Percentiles rank a stretch among this genome's conserved stretches.
These are phyloP conservation scores for Ophion ventricosus DNA, from an alignment of 2,888 invertebrate genomes.

Conservation along the genomic window DNA sequence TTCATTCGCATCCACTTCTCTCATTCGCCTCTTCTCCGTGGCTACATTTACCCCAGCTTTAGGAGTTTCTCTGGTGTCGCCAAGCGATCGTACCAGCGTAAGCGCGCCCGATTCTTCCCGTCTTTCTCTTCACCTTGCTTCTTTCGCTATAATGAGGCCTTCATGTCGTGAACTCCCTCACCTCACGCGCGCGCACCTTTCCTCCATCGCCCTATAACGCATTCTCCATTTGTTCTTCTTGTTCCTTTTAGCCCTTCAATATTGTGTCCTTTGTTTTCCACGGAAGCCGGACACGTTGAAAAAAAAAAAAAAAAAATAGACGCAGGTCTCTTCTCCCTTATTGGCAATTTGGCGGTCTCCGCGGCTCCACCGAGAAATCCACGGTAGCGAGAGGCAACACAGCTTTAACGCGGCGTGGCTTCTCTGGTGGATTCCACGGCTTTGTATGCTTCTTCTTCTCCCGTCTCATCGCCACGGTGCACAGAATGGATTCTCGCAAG, in stretches of 20 bases:
- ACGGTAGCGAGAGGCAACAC: slow-evolving; percentile 34
- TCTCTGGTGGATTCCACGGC: slow-evolving; percentile 31
- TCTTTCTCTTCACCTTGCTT: slow-evolving; percentile 48
- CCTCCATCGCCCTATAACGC: slow-evolving; percentile 31
- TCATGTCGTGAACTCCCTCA: slow-evolving; percentile 78
- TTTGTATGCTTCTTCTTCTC: not conserved
- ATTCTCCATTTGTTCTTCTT: slow-evolving; percentile 25
- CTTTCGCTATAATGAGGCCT: slow-evolving; percentile 78
- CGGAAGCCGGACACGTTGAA: slow-evolving; percentile 14
- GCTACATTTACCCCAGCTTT: slow-evolving; percentile 52
- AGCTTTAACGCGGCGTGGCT: slow-evolving; percentile 14
- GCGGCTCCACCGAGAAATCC: slow-evolving; percentile 8
- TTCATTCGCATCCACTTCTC: slow-evolving; percentile 45
- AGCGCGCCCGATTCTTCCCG: slow-evolving; percentile 8
- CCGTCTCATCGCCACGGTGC: not conserved
- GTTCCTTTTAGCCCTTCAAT: slow-evolving; percentile 23
- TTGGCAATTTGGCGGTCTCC: slow-evolving; percentile 62
- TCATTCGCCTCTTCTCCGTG: slow-evolving; percentile 54
- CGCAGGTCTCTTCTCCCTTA: slow-evolving; percentile 45
- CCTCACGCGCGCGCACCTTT: slow-evolving; percentile 71
- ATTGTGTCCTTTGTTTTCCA: slow-evolving; percentile 41
- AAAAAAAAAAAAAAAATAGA: slow-evolving; percentile 37
- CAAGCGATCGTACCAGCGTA: slow-evolving; percentile 22
- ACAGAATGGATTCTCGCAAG: not conserved
- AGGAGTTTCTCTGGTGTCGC: slow-evolving; percentile 39